Conservation (phyloP, 2,113 vertebrate species). For the Megaptera novaeangliae region DNA sequence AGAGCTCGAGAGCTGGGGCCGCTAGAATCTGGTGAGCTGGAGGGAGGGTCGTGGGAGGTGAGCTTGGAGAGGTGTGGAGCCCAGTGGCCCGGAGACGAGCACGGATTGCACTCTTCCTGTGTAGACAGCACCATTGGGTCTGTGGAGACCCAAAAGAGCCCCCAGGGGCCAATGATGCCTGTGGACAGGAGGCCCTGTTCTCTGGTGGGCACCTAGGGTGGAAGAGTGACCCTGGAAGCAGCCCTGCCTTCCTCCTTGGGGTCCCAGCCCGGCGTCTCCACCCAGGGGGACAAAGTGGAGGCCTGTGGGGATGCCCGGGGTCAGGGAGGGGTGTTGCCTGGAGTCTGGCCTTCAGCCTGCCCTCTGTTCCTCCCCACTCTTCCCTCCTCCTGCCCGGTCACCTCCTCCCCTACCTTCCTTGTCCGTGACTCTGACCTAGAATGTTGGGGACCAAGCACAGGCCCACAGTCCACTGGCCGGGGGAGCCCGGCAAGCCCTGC, state of each 20-base stretch:
- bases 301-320: not conserved
- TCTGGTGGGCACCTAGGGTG: not conserved
- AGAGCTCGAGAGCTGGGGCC: not conserved
- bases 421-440: not conserved
- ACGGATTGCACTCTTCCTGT: no score
- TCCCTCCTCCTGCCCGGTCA: not conserved
- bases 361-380: fast-evolving
- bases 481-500: not conserved
- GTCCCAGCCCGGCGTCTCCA: not conserved
- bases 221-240: not conserved
- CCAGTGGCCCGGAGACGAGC: no score
- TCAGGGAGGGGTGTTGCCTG: not conserved
- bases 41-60: fast-evolving
- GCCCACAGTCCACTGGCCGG: not conserved
- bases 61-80: not conserved
- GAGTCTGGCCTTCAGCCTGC: not conserved
- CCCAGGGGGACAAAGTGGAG: not conserved
- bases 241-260: not conserved
- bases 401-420: not conserved
- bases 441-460: not conserved
- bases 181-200: not conserved
- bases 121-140: not conserved
- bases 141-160: not conserved
- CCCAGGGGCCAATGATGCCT: not conserved
- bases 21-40: not conserved